Evolutionary conservation across 2,888 invertebrate genomes (phyloP), one percentile per base, ranked within the genome.

Genomic region (Oxyteleia sp.): DNA sequence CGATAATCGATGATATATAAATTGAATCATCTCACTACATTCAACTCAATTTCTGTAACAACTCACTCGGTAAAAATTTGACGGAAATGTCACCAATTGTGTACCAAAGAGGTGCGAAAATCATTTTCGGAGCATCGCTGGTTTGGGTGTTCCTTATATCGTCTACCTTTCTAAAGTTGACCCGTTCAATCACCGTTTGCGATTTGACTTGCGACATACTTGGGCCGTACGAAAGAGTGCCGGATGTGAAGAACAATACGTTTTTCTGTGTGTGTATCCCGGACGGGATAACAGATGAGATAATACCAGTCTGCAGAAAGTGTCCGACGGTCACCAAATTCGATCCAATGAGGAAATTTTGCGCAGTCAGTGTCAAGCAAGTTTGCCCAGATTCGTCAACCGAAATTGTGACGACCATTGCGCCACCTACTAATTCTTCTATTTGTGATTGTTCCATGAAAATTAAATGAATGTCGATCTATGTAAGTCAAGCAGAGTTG

Each of bases 251-350:
- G 4, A 74, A 82, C 29, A 76, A 47, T 53, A 35, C 68, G 8
- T 78, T 8, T 35, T 82, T 16, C 53, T 82, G 82, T 23, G 13
- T 72, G 49, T 78, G 82, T 29, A 15, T 53, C 4, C 82, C 82
- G 29, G 63, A 78, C n/a, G 72, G 72, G 26, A 26, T 13, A 29
- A 16, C 64, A 8, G 23, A 55, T 20, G 47, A 1, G 4, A n/a
- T n/a, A n/a, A n/a, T n/a, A n/a, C 66, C 78, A 8, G 0, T 49
- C 10, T 64, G 78, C 13, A 59, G 72, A 55, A 83, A 74, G 51
- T 83, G 83, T 29, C 83, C 83, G 11, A 74, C 74, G 1, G 63
- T 74, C 29, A 74, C 83, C 16, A 66, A 68, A 57, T 83, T 83
- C 35, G 74, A 83, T 59, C 64, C 71, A n/a, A 4, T 4, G n/a